Evolutionary conservation across 2,888 invertebrate species (phyloP).

Genomic region (Prenolepis imparis): DNA sequence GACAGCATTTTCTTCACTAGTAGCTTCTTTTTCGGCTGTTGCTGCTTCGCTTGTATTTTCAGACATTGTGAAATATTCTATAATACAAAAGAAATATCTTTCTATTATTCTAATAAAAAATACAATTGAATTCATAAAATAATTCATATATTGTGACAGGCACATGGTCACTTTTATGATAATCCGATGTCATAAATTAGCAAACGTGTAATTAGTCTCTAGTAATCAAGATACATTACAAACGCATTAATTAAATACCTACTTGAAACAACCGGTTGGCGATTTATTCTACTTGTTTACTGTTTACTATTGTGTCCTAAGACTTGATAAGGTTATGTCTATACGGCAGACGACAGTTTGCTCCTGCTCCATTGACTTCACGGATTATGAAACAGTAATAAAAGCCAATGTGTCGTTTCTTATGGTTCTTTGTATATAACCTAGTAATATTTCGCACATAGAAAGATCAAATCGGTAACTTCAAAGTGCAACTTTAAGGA

Average conservation of each 20-base stretch:
- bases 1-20: constrained; percentile 51
- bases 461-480: background rate
- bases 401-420: background rate
- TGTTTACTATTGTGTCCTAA: constrained; percentile 52
- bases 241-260: background rate
- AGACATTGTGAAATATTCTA: constrained; percentile 63
- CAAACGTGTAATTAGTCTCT: background rate
- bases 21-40: constrained; percentile 58
- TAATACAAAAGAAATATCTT: background rate
- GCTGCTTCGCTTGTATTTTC: constrained; percentile 61
- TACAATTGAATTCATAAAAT: background rate
- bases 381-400: background rate
- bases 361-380: background rate
- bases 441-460: background rate
- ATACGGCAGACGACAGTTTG: constrained; percentile 66
- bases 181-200: background rate
- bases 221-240: constrained; percentile 22
- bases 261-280: background rate
- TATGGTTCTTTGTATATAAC: background rate
- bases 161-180: background rate
- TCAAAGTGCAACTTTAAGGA: background rate
- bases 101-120: background rate
- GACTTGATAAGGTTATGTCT: constrained; percentile 62
- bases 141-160: background rate
- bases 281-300: constrained; percentile 49